A percentile compares a stretch with the other conserved stretches of the same genome.
Conservation (phyloP, 2,888 invertebrate genomes). For the Carabus problematicus region DNA sequence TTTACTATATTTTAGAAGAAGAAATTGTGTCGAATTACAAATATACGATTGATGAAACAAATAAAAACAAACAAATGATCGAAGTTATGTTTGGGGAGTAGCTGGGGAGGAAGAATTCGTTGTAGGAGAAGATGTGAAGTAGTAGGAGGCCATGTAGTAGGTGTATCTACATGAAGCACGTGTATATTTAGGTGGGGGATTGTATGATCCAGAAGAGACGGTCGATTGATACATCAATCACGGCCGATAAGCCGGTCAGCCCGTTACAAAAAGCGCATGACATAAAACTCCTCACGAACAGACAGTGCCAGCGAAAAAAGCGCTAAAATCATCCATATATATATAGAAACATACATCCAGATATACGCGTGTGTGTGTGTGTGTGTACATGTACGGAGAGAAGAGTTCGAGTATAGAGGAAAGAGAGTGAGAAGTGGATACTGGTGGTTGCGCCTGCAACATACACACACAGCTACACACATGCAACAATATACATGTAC, state of each 20-base stretch:
- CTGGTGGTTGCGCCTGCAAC: slow-evolving; percentile 34
- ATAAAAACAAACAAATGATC: too few species aligned
- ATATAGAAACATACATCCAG: background rate
- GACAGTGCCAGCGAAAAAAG: slow-evolving; percentile 3
- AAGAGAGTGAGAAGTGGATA: slow-evolving; percentile 34
- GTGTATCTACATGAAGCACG: background rate
- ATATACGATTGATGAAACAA: too few species aligned
- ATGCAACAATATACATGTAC: slow-evolving; percentile 18
- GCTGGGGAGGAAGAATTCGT: too few species aligned
- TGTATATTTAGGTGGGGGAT: background rate
- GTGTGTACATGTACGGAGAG: slow-evolving; percentile 26
- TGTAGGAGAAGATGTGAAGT: too few species aligned
- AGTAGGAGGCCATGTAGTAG: too few species aligned
- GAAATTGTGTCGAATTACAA: too few species aligned
- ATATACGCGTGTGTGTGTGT: too few species aligned
- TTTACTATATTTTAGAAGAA: too few species aligned
- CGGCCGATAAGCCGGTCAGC: slow-evolving; percentile 26
- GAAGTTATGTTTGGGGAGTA: too few species aligned
- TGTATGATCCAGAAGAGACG: background rate
- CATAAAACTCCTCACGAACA: slow-evolving; percentile 4
- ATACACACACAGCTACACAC: background rate
- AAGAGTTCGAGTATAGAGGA: slow-evolving; percentile 14
- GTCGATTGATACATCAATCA: slow-evolving; percentile 32
- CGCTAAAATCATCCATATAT: slow-evolving; percentile 8
- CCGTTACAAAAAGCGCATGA: slow-evolving; percentile 35